A percentile compares a stretch with the other conserved stretches of the same genome.
phyloP scores from a whole-genome alignment of 2,797 vertebrate genomes.

The Lepidocolaptes lacrymiger region DNA sequence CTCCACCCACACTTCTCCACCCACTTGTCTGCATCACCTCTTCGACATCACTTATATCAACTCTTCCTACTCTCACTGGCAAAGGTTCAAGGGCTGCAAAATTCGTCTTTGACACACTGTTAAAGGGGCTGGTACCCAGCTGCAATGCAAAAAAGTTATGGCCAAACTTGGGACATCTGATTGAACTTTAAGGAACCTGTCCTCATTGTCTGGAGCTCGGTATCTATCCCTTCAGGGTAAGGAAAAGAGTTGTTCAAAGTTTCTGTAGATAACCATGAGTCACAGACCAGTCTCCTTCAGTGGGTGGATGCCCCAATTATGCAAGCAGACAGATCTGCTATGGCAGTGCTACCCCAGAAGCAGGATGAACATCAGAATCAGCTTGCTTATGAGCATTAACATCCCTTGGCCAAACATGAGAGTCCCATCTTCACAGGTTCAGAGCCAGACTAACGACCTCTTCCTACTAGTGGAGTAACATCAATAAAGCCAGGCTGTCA shows the following conservation, averaged over 20 bases:
- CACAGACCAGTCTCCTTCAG: accelerated
- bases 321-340: not conserved
- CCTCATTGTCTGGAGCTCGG: not conserved
- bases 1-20: not conserved
- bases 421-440: not conserved
- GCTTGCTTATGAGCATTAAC: not conserved
- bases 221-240: not conserved
- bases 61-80: not conserved
- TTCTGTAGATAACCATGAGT: not conserved
- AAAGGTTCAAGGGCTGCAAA: not conserved
- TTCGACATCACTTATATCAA: not conserved
- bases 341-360: not conserved
- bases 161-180: accelerated
- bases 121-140: not conserved
- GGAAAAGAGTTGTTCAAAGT: not conserved
- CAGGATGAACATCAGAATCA: not conserved
- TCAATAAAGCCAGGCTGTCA: accelerated
- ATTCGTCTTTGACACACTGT: not conserved
- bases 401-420: not conserved
- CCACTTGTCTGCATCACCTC: not conserved
- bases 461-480: not conserved
- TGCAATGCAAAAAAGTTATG: not conserved
- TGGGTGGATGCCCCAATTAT: not conserved
- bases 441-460: not conserved
- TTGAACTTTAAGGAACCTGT: not conserved